Evolutionary conservation across 2,888 invertebrate genomes (phyloP), one percentile per base, ranked within the genome.

Genomic region (Rotaria macrura): DNA sequence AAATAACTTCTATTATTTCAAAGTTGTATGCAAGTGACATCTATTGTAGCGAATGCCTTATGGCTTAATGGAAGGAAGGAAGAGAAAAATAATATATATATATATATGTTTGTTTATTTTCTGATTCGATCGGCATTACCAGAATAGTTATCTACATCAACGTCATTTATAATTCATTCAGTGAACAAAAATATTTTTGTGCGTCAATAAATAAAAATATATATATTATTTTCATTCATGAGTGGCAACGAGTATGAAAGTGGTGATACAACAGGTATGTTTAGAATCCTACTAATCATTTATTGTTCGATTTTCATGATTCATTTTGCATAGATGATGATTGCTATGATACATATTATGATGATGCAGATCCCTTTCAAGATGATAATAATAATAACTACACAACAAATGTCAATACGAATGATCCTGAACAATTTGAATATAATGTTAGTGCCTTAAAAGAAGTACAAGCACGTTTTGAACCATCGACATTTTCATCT

Each of bases 311-410:
- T 34, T 65, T 3, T 65, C 12, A 29, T 3, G 1, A 43, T 79
- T 0, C 9, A 2, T 20, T n/a, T 2, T 12, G 0, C 10, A 43
- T 43, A 43, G 79, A 79, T 79, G 43, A 79, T n/a, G 79, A 79
- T 43, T 79, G 43, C 25, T 40, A 43, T 43, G 79, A 79, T n/a
- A 25, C 79, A 79, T 65, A 34, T 34, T 65, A 34, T 34, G 65
- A 65, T 65, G 65, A 65, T 65, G 20, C 34, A 17, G 65, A 65
- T 65, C 65, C 65, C 17, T 65, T 65, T 65, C 65, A 65, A 65
- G 65, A 65, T 65, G 65, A 65, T 34, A 65, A 65, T 65, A 65
- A 65, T 65, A 79, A 79, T 79, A 79, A 79, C 43, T 43, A 79
- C 43, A 79, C 79, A 14, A 43, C 65, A 29, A 65, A 14, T 65